A percentile compares a stretch with the other conserved stretches of the same genome.
phyloP scores from a whole-genome alignment of 2,888 invertebrate species.

The Gymnocheta viridis region DNA sequence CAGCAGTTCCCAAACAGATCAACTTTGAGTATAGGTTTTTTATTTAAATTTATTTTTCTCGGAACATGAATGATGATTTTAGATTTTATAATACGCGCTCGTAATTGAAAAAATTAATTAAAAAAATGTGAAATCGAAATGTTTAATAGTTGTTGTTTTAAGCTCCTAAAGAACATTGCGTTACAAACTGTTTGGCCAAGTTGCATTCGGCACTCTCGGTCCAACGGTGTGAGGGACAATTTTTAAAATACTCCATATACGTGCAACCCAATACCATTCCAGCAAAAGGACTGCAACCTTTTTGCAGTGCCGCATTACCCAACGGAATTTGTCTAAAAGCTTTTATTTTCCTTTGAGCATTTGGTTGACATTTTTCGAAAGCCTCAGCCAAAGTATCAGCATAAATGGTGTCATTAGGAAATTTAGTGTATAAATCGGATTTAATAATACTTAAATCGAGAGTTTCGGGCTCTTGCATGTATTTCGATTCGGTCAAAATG shows the following conservation, averaged over 20 bases:
- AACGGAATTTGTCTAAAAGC: constrained; percentile 72
- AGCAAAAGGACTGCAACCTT: constrained; percentile 78
- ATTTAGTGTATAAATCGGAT: constrained; percentile 74
- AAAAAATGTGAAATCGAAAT: not conserved
- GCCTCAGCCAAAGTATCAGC: constrained; percentile 76
- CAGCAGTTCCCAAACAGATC: not conserved
- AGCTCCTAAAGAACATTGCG: constrained; percentile 77
- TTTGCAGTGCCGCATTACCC: constrained; percentile 60
- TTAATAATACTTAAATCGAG: constrained; percentile 74
- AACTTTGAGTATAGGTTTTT: not conserved
- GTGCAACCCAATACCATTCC: constrained; percentile 80
- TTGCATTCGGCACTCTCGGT: constrained; percentile 76
- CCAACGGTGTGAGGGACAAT: constrained; percentile 80
- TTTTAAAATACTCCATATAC: constrained; percentile 81
- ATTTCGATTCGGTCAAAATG: constrained; percentile 77
- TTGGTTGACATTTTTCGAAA: constrained; percentile 76
- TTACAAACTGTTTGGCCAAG: constrained; percentile 78
- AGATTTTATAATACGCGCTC: not conserved
- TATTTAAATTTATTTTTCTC: not conserved
- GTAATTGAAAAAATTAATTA: not conserved
- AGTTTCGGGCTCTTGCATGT: constrained; percentile 73
- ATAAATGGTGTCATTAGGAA: constrained; percentile 76
- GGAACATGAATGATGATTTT: constrained; percentile 2
- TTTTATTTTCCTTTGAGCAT: constrained; percentile 74
- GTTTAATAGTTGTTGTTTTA: constrained; percentile 43